phyloP scores from a whole-genome alignment of 2,888 invertebrate species.

The Parapristionchus giblindavisi region DNA sequence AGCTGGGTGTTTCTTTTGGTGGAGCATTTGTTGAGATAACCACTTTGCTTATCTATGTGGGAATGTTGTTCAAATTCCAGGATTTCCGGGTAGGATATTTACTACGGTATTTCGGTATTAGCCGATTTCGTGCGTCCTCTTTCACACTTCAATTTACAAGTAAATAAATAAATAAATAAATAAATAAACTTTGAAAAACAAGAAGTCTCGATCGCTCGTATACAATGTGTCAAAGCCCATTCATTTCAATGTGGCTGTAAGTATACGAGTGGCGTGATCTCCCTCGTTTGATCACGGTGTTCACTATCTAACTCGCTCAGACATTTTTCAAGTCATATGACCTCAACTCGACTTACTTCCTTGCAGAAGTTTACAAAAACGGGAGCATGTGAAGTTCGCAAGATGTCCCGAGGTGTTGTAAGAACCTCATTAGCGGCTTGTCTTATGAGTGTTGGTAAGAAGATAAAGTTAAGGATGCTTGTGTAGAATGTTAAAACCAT shows the following conservation, averaged over 20 bases:
- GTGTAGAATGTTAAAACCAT: no score
- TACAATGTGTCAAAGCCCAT: no score
- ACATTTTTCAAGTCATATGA: no score
- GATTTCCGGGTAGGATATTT: not conserved
- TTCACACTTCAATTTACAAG: not conserved
- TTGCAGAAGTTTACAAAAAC: slow-evolving; percentile 1
- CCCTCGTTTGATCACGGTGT: no score
- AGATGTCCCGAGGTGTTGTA: not conserved
- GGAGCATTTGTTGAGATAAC: not conserved
- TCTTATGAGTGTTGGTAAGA: not conserved
- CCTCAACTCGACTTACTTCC: no score
- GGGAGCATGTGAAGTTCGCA: not conserved
- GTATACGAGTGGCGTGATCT: no score
- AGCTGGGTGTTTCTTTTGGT: not conserved
- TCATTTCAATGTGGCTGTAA: no score
- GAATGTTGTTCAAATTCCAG: slow-evolving; percentile 8
- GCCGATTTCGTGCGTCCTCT: not conserved
- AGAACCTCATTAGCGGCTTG: not conserved
- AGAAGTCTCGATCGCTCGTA: not conserved
- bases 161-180: not conserved
- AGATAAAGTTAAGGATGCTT: not conserved
- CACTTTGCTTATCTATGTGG: not conserved
- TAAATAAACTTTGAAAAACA: not conserved
- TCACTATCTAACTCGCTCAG: no score
- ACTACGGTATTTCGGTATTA: not conserved